Base-by-base conservation (phyloP, 2,797 vertebrate species). In the Gymnocypris eckloni region DNA sequence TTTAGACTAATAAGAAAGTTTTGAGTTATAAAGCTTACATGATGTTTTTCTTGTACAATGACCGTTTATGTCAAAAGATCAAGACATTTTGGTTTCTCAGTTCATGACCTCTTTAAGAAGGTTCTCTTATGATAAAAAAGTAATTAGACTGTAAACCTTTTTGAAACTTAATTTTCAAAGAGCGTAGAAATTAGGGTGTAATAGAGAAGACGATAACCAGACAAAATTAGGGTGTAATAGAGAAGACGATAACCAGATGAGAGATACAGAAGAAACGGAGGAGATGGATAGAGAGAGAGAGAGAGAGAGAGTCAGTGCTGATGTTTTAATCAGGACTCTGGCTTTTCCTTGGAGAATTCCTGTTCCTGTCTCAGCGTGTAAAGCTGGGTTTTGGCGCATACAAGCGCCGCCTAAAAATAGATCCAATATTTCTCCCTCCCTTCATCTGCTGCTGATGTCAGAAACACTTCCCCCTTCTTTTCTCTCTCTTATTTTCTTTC, bases 341-440 rank as follows among this genome's bases (percentile, higher is more conserved):
- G 83, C 86, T 85, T 72, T 73, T 86, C 83, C 86, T 87, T 81
- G 54, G 87, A 89, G 87, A 61, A 85, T 86, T 81, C 69, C 52
- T 79, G 72, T 54, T 89, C 84, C 85, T 88, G 86, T 64, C 75
- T 85, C 81, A 86, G 82, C 88, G 76, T 86, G 84, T 83, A 52
- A 45, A 78, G 37, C 88, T 82, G 56, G 67, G 76, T 88, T 92
- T 89, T 88, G 91, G 87, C 87, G 89, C 92, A 90, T 88, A 86
- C 87, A 79, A 87, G 86, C 81, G 73, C 39, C 79, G 79, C 84
- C 89, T 93, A 93, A 89, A 93, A 91, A 91, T 92, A 93, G 89
- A 84, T 56, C n/a, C 61, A 43, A 76, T 76, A 64, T 88, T 87
- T 81, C 88, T 82, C 76, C 86, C 86, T 84, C 69, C 72, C 81